These are phyloP conservation scores for Onthophagus sagittarius DNA, from an alignment of 2,888 invertebrate species.

Conservation along the genomic window DNA sequence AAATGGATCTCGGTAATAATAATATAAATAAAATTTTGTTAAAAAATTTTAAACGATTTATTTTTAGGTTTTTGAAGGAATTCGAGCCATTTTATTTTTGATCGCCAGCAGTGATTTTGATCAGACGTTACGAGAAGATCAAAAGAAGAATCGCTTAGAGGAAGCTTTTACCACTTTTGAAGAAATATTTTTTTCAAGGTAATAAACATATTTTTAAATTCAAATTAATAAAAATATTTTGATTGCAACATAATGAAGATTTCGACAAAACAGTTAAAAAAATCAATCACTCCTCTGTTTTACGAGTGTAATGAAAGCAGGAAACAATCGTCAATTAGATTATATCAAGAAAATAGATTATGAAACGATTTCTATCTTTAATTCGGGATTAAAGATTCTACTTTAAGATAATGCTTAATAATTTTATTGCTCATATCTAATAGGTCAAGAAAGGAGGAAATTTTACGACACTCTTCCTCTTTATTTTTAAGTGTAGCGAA, in stretches of 20 bases:
- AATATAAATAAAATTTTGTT: background rate
- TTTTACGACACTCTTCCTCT: no score
- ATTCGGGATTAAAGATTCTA: no score
- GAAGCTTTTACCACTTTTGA: slow-evolving; percentile 71
- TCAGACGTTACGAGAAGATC: slow-evolving; percentile 68
- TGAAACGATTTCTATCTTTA: no score
- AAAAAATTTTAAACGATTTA: background rate
- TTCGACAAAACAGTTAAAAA: background rate
- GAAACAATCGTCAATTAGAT: no score
- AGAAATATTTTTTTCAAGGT: slow-evolving; percentile 76
- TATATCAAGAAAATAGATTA: no score
- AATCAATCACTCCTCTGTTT: background rate
- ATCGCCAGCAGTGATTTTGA: slow-evolving; percentile 80
- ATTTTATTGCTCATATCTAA: no score
- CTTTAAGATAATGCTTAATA: no score
- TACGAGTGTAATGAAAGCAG: background rate
- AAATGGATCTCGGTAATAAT: slow-evolving; percentile 71
- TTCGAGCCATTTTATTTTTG: slow-evolving; percentile 75
- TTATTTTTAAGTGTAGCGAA: no score
- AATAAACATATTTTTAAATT: slow-evolving; percentile 22
- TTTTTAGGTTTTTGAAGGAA: slow-evolving; percentile 71
- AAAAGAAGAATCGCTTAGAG: slow-evolving; percentile 63
- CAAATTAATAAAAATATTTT: background rate
- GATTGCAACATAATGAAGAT: no score
- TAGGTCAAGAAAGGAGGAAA: no score